These are phyloP conservation scores for Dermolepida albohirtum DNA, from an alignment of 2,888 invertebrate species.

Conservation along the genomic window DNA sequence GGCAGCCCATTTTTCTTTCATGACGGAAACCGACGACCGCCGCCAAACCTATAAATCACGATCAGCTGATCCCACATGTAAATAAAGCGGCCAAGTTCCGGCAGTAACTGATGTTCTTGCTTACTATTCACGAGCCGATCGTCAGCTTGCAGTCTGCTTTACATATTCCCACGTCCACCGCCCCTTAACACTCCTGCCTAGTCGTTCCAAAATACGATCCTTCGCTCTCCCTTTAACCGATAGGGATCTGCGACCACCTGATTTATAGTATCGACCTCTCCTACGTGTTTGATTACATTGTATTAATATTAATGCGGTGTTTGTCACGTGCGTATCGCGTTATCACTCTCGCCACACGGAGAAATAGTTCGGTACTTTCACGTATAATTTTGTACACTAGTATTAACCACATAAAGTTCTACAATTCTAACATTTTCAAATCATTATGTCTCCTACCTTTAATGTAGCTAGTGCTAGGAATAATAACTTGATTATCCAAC, in stretches of 20 bases:
- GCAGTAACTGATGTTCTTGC: conserved; percentile 52
- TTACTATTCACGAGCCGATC: conserved; percentile 52
- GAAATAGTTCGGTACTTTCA: background rate
- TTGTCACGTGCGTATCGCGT: conserved; percentile 43
- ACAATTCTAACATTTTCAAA: too few species aligned
- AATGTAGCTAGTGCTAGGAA: too few species aligned
- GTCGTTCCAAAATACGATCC: conserved; percentile 1
- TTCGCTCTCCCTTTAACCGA: conserved; percentile 28
- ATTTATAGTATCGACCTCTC: conserved; percentile 45
- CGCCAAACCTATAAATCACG: conserved; percentile 42
- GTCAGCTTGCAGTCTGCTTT: conserved; percentile 47
- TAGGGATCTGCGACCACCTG: conserved; percentile 46
- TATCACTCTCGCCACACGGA: background rate
- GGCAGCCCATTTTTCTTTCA: conserved; percentile 14
- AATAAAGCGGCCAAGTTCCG: conserved; percentile 44
- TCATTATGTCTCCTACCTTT: too few species aligned
- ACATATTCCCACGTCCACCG: conserved; percentile 41
- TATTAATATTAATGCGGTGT: conserved; percentile 50
- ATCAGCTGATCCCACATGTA: conserved; percentile 44
- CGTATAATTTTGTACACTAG: background rate
- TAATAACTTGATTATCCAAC: too few species aligned
- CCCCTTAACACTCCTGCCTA: background rate
- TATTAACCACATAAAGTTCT: too few species aligned
- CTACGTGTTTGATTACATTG: conserved; percentile 48
- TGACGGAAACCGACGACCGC: conserved; percentile 4